Conservation (phyloP, 2,888 invertebrate genomes). For the Apodemia duryi region DNA sequence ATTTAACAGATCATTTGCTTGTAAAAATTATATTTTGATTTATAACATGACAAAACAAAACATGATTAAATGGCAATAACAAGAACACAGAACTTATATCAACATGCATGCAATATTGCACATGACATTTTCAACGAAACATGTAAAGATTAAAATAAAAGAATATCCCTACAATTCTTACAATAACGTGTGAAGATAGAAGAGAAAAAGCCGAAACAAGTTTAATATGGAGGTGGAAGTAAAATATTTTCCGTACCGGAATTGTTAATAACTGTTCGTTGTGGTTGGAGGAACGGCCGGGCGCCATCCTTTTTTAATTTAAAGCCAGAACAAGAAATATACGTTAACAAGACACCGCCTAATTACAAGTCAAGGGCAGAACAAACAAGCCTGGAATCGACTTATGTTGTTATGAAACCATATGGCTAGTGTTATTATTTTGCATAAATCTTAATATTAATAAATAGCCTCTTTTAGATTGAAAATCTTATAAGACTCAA, state of each 20-base stretch:
- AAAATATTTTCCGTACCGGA: slow-evolving; percentile 75
- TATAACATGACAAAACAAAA: too few relatives aligned
- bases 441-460: slow-evolving; percentile 35
- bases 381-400: slow-evolving; percentile 64
- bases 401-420: slow-evolving; percentile 57
- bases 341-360: slow-evolving; percentile 71
- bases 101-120: too few relatives aligned
- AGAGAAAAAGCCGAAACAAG: slow-evolving; percentile 63
- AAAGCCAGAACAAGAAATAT: slow-evolving; percentile 62
- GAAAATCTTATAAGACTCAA: not conserved
- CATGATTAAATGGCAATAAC: too few relatives aligned
- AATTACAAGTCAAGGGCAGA: slow-evolving; percentile 67
- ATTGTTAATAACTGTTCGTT: slow-evolving; percentile 73
- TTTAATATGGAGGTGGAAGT: slow-evolving; percentile 77
- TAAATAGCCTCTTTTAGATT: slow-evolving; percentile 6
- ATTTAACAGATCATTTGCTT: too few relatives aligned
- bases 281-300: slow-evolving; percentile 53
- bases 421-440: slow-evolving; percentile 52
- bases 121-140: too few relatives aligned
- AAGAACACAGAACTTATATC: too few relatives aligned
- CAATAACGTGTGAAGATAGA: slow-evolving; percentile 51
- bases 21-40: too few relatives aligned
- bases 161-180: slow-evolving; percentile 45
- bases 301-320: slow-evolving; percentile 73
- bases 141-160: not conserved